These are phyloP conservation scores for Pipistrellus pygmaeus DNA, from an alignment of 2,797 vertebrate species.

Conservation along the genomic window DNA sequence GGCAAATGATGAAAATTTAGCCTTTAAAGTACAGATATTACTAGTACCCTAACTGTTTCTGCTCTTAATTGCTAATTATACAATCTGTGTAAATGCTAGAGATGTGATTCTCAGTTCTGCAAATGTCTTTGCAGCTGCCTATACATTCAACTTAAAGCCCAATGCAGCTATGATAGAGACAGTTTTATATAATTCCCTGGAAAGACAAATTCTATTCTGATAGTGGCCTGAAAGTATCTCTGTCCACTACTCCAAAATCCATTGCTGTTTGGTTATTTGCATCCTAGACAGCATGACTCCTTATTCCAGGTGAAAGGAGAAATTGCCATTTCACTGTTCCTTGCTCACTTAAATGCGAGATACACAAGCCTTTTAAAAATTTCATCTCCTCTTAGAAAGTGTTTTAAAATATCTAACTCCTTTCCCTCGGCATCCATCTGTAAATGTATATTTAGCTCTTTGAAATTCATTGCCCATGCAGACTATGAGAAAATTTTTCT, in stretches of 20 bases:
- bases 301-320: background rate
- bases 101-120: background rate
- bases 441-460: slow-evolving; percentile 47
- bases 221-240: background rate
- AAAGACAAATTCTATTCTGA: slow-evolving; percentile 46
- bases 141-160: slow-evolving; percentile 57
- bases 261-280: background rate
- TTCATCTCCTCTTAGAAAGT: slow-evolving; percentile 26
- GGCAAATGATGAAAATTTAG: background rate
- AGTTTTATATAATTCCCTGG: slow-evolving; percentile 32
- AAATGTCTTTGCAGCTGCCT: slow-evolving; percentile 54
- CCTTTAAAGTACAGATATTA: slow-evolving; percentile 42
- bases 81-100: slow-evolving; percentile 43
- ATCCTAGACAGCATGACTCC: background rate
- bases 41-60: slow-evolving; percentile 15
- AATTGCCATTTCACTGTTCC: background rate
- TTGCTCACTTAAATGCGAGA: slow-evolving; percentile 64
- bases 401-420: slow-evolving; percentile 35
- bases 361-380: background rate
- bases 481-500: background rate
- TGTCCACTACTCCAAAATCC: background rate
- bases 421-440: background rate
- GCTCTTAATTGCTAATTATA: slow-evolving; percentile 65
- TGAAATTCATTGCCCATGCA: background rate
- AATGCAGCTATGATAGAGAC: background rate